Base-by-base conservation (phyloP, 1,140 invertebrate species). In the Neodiprion virginianus region DNA sequence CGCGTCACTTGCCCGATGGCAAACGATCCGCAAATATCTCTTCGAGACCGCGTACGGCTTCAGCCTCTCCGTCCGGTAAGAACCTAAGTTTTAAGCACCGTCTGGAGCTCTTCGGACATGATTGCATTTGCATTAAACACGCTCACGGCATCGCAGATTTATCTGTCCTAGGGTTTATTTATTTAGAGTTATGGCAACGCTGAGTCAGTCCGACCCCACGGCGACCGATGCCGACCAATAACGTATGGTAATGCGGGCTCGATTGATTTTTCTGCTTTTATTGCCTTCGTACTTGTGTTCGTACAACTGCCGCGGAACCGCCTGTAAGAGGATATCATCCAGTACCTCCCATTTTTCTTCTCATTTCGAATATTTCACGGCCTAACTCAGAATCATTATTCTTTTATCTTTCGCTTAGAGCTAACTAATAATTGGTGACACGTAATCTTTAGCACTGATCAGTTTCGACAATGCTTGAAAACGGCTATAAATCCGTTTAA, bases 1-100 rank as follows among this genome's bases (percentile, higher is more conserved):
- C 81, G 83, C 81, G 72, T 82, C 80, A 47, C 68, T 79, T 86
- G 84, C 85, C 85, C 84, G 84, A 86, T 85, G 84, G 83, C 84
- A 86, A 12, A 17, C 11, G 11, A 61, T 61, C 11, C 53, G 53
- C 11, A 61, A 17, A 61, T 61, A 61, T 14, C 53, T 61, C 53
- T 12, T 12, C 53, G 53, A 61, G 53, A 61, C n/a, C 53, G 11
- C 53, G 11, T 61, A 61, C 53, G 53, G 53, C 53, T 17, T 61
- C 53, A 14, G n/a, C 11, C 11, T 12, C 53, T 61, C 53, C n/a
- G n/a, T 8, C 11, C 53, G n/a, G 53, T 61, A 17, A 12, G 53
- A 61, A 61, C 53, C n/a, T 61, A 61, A 61, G 53, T 61, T 61
- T 61, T 61, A 61, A 61, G 53, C 53, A 61, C 53, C 53, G 53